phyloP scores from a whole-genome alignment of 2,888 invertebrate species.

The Agriopis marginaria region DNA sequence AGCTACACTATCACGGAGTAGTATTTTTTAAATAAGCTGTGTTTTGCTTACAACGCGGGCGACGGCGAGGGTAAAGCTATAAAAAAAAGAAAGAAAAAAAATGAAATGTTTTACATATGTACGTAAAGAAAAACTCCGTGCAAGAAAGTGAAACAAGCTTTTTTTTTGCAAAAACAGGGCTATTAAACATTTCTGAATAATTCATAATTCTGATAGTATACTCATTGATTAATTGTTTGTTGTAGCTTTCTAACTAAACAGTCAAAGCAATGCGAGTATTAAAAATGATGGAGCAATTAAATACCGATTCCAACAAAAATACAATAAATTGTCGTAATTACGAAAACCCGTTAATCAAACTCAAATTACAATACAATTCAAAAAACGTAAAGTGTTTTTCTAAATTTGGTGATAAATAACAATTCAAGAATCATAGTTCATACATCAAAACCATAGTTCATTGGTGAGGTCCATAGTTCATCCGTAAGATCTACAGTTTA shows the following conservation, averaged over 20 bases:
- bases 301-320: conserved; percentile 17
- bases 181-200: background rate
- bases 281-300: conserved; percentile 18
- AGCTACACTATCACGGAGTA: too few species aligned
- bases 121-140: too few species aligned
- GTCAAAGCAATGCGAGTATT: background rate
- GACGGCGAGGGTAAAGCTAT: too few species aligned
- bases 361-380: conserved; percentile 32
- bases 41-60: too few species aligned
- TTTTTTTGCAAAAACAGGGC: too few species aligned
- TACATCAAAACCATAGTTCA: conserved; percentile 14
- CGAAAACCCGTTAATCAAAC: conserved; percentile 30
- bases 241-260: background rate
- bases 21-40: too few species aligned
- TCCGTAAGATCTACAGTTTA: conserved; percentile 2
- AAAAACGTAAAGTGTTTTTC: conserved; percentile 27
- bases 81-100: too few species aligned
- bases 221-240: too few species aligned
- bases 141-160: too few species aligned
- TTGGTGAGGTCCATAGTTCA: conserved; percentile 21
- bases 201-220: too few species aligned
- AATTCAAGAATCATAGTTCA: conserved; percentile 22
- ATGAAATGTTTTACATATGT: too few species aligned
- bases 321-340: conserved; percentile 32
- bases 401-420: conserved; percentile 31